Evolutionary conservation across 2,113 vertebrate species (phyloP), one percentile per base, ranked within the genome.

Genomic region (Chaetorhynchus papuensis): DNA sequence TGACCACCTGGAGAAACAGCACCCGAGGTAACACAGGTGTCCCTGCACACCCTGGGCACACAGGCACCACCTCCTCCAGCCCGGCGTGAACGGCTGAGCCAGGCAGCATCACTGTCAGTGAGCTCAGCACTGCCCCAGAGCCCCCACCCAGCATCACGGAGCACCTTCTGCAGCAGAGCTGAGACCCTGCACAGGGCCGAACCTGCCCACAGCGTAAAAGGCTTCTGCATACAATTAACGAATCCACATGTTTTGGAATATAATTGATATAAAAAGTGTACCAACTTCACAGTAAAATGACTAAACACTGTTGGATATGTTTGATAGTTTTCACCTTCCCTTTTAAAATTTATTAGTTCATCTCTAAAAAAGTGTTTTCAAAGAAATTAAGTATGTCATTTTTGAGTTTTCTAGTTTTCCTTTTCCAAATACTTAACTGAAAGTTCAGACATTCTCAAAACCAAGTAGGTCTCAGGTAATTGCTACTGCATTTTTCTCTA

Each of bases 381-480:
- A 83, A 64, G 2, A 86, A 86, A 77, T 44, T 28, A 74, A 42
- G 16, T 27, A 31, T 1, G 2, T 28, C 7, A 70, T 70, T 80
- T 79, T 21, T 31, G 20, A 70, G 19, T 56, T 75, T 66, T 64
- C 28, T 89, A 10, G 8, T 86, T 71, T 79, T 57, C 45, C 63
- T 94, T 89, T 82, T 66, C 78, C 50, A 90, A 87, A 77, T 23
- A 44, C 30, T 35, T 52, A 42, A 87, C 1, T 35, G 65, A 56
- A 87, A 75, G 30, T 68, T 89, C 35, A 95, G 44, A 90, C 49
- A 93, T 87, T n/a, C 64, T 81, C 56, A 64, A 81, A 94, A 90
- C 4, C 1, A 8, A 70, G 93, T 96, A 96, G 96, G 96, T 97
- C 96, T 97, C 96, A 97, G 96, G 94, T 96, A 96, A 70, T 60